Base-by-base conservation (phyloP, 1,140 invertebrate genomes). In the Eumeta japonica region DNA sequence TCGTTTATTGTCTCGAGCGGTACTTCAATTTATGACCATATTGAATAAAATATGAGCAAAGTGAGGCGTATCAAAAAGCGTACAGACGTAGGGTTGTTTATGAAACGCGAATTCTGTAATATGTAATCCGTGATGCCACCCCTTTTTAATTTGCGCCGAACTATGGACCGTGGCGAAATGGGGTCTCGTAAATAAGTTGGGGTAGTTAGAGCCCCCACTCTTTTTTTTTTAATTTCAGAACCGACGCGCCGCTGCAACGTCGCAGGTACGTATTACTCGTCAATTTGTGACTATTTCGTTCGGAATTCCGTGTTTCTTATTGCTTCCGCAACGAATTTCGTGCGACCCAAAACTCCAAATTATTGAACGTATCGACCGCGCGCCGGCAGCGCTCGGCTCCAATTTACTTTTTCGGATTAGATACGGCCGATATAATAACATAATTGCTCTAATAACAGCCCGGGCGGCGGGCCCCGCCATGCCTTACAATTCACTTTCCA, bases 401-500 rank as follows among this genome's bases (percentile, higher is more conserved):
- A 74, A 74, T 72, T 73, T 74, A 62, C 58, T 72, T 72, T 72
- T 74, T 71, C 57, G 63, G 62, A 74, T 74, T 74, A 74, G 70
- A 74, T 65, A 74, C 67, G 65, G 62, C 65, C 57, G 62, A 72
- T 63, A 74, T 74, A 74, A 74, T 71, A 72, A 74, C 70, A 74
- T 71, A 74, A 74, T 74, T 74, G 70, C 48, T 72, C 58, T 74
- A 74, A 74, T 74, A 74, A 70, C 65, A 74, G 62, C 37, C 49
- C 59, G 52, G 57, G 54, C 53, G 28, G 44, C 48, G 44, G 48
- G 43, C 38, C 63, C 53, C 55, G 60, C 59, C 60, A 65, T 68
- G 58, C 70, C 70, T 68, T 70, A 74, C 64, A 74, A 74, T 71
- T 71, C 66, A 74, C 70, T 74, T 74, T 74, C 66, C 66, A 74